Evolutionary conservation across 2,888 invertebrate species (phyloP), one percentile per base, ranked within the genome.

Genomic region (Nasonovia ribisnigri): DNA sequence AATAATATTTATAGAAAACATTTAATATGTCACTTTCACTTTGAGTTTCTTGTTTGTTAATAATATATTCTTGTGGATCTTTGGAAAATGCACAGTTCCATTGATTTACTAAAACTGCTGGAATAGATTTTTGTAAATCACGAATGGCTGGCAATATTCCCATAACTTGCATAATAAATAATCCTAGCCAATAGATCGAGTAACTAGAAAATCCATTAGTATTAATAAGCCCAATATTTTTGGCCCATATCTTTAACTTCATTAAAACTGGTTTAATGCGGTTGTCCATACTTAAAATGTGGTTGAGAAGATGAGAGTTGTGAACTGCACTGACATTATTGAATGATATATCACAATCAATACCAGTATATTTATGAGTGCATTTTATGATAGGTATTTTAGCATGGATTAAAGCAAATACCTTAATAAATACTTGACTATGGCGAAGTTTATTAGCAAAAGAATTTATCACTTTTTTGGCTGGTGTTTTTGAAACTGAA

Each of bases 131-230:
- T 84, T 93, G 93, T 90, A 93, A 86, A 60, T 93, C 86, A 51
- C 20, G 10, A 86, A 93, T 88, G 20, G 90, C 8, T 29, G 93
- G 93, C 20, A 93, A 60, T 60, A 93, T 90, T 89, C 93, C 90
- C 8, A 84, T 86, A 51, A 90, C 67, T 60, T 93, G 93, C 89
- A 93, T 90, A 67, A n/a, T 86, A 67, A 93, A 93, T 48, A 93
- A 67, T 90, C 93, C 93, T 48, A 93, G 51, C 93, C 93, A 93
- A 60, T 93, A 93, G 26, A 93, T 86, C 2, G 93, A 93, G 51
- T 93, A 93, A 60, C 93, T 93, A 48, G 93, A 93, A 90, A 93
- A 93, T 60, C 93, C 93, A n/a, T 90, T 90, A 43, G 93, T 93
- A 86, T 42, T 84, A 29, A 93, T 93, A 46, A 93, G 84, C 24